Base-by-base conservation (phyloP, 2,888 invertebrate species). In the Nymphalis c-album region DNA sequence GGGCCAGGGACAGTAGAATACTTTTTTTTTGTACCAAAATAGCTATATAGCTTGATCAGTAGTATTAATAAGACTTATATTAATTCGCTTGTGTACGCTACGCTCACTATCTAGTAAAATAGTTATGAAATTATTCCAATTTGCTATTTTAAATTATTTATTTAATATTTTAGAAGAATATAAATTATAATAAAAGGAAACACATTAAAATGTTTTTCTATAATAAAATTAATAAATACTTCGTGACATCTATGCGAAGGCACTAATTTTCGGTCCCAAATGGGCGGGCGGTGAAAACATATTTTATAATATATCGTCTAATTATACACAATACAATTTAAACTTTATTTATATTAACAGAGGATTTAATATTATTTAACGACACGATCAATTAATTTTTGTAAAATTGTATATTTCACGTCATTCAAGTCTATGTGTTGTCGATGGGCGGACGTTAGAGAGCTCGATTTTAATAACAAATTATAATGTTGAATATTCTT, bases 191-290 rank as follows among this genome's bases (percentile, higher is more conserved):
- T 17, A 60, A 58, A 70, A 72, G 6, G 26, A 69, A 68, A 60
- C 65, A 65, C 71, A 69, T 67, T 71, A 50, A 73, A 74, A 70
- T 69, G 78, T 80, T 74, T 76, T 73, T 74, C 48, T 63, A 69
- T 75, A 77, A 77, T 74, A 79, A 78, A 76, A 80, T 81, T 85
- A 83, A 85, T 84, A 82, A 82, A 75, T 75, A 79, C 82, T 83
- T 74, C 80, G 79, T 84, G 87, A 87, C 87, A 87, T 85, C 79
- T 82, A 86, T 84, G 76, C 80, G 72, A 81, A 86, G 77, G 80
- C 79, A 73, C 79, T 83, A 83, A 87, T 88, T 86, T 85, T 75
- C 74, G 68, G 78, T 78, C 76, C 73, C 76, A 73, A 77, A 77
- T 80, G 78, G 86, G 87, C 85, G 85, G 80, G 69, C 74, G 71